Percentiles rank a stretch among this genome's conserved stretches.
Evolutionary conservation across 2,888 invertebrate genomes (phyloP).

Genomic region (Priocnemis perturbator): DNA sequence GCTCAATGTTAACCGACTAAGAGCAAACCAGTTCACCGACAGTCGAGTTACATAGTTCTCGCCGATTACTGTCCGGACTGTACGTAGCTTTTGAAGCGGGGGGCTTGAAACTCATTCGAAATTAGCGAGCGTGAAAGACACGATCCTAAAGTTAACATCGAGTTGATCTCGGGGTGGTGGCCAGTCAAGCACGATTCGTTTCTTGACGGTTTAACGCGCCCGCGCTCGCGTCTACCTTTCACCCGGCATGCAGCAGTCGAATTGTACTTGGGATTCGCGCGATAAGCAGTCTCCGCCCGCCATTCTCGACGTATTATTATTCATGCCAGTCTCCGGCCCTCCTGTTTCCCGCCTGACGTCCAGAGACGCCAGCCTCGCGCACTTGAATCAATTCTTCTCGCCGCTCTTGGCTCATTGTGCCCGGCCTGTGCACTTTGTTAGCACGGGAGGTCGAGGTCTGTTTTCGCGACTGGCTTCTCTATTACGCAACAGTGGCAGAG

Average conservation of each 20-base stretch:
- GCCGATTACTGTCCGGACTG: too few species aligned
- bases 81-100: not conserved
- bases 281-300: slow-evolving; percentile 38
- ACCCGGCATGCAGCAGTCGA: slow-evolving; percentile 35
- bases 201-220: slow-evolving; percentile 13
- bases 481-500: too few species aligned
- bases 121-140: slow-evolving; percentile 42
- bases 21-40: too few species aligned
- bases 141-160: slow-evolving; percentile 34
- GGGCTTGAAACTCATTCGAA: slow-evolving; percentile 23
- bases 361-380: slow-evolving; percentile 18
- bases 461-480: too few species aligned
- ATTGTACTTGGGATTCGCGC: slow-evolving; percentile 36
- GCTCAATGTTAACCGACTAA: too few species aligned
- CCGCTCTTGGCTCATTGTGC: not conserved
- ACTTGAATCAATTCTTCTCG: slow-evolving; percentile 26
- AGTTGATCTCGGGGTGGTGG: slow-evolving; percentile 1
- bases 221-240: slow-evolving; percentile 28
- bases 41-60: too few species aligned
- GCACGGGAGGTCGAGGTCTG: too few species aligned
- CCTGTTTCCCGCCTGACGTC: not conserved
- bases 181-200: slow-evolving; percentile 21
- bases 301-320: slow-evolving; percentile 46
- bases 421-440: too few species aligned
- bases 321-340: slow-evolving; percentile 35